These are phyloP conservation scores for Sebastolobus alascanus DNA, from an alignment of 2,797 vertebrate species.

Conservation along the genomic window DNA sequence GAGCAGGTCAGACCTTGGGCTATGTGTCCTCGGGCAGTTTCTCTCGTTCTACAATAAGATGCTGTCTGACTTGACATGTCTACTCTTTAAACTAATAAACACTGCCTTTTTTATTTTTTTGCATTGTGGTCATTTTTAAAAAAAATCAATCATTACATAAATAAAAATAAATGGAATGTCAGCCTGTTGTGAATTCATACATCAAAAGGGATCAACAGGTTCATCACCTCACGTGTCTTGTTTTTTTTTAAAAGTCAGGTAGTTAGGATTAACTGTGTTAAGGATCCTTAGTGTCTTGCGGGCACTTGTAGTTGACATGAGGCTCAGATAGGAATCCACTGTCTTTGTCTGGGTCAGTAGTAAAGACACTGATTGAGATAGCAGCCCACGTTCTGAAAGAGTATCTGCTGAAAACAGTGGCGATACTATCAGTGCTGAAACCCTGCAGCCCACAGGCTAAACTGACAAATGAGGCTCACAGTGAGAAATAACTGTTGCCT, in stretches of 20 bases:
- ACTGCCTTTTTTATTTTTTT: neutral
- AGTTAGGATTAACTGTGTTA: neutral
- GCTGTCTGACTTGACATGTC: conserved; percentile 13
- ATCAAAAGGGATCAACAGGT: neutral
- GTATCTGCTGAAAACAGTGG: neutral
- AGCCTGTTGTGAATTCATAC: neutral
- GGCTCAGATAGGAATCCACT: neutral
- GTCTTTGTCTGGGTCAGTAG: neutral
- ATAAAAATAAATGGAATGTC: neutral
- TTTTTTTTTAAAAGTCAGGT: neutral
- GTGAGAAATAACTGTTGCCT: conserved; percentile 11
- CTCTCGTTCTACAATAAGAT: neutral
- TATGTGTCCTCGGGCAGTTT: neutral
- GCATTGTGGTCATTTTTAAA: neutral
- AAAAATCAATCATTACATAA: neutral
- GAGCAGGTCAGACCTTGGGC: neutral
- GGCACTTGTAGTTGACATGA: neutral
- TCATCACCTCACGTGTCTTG: neutral
- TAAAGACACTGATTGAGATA: neutral
- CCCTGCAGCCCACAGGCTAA: conserved; percentile 33
- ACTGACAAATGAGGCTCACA: conserved; percentile 25
- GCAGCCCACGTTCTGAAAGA: neutral
- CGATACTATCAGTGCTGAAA: conserved; percentile 33
- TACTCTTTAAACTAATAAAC: neutral
- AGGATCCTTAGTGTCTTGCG: neutral